These are phyloP conservation scores for Ahaetulla prasina DNA, from an alignment of 2,113 vertebrate species.

Conservation along the genomic window DNA sequence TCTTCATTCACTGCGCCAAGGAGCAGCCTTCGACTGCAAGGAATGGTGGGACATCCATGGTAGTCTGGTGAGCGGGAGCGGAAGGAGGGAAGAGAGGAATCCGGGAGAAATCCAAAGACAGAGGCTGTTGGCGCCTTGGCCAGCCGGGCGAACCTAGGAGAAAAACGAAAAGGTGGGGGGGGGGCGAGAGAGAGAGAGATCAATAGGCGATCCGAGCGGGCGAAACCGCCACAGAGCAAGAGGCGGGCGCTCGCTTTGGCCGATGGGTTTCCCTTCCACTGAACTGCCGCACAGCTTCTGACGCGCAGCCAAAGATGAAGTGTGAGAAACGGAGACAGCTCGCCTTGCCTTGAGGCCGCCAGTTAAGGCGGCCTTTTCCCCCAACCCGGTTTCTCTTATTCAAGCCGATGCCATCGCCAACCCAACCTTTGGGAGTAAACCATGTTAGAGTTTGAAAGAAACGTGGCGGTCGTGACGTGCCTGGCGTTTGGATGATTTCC, in stretches of 20 bases:
- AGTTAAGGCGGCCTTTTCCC: conserved; percentile 70
- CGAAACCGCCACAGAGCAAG: conserved; percentile 62
- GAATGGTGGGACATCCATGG: conserved; percentile 93
- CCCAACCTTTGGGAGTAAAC: conserved; percentile 19
- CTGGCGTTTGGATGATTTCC: conserved; percentile 29
- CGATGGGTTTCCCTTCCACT: conserved; percentile 78
- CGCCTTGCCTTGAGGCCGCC: conserved; percentile 68
- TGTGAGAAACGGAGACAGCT: conserved; percentile 81
- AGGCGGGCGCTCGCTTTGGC: conserved; percentile 73
- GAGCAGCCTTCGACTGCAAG: conserved; percentile 85
- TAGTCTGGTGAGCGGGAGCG: conserved; percentile 54
- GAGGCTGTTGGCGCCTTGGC: conserved; percentile 42
- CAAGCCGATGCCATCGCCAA: conserved; percentile 58
- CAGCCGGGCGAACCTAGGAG: conserved; percentile 75
- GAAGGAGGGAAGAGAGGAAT: conserved; percentile 70
- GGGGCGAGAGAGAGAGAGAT: conserved; percentile 47
- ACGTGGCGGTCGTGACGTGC: background rate
- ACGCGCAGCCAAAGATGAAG: conserved; percentile 90
- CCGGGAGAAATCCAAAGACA: conserved; percentile 83
- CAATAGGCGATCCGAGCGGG: conserved; percentile 70
- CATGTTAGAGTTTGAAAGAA: background rate
- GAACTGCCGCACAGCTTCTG: conserved; percentile 93
- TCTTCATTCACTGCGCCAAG: conserved; percentile 95
- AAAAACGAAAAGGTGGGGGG: conserved; percentile 46
- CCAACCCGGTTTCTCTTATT: conserved; percentile 57